Base-by-base conservation (phyloP, 2,113 vertebrate species). In the Pelmatolapia mariae region DNA sequence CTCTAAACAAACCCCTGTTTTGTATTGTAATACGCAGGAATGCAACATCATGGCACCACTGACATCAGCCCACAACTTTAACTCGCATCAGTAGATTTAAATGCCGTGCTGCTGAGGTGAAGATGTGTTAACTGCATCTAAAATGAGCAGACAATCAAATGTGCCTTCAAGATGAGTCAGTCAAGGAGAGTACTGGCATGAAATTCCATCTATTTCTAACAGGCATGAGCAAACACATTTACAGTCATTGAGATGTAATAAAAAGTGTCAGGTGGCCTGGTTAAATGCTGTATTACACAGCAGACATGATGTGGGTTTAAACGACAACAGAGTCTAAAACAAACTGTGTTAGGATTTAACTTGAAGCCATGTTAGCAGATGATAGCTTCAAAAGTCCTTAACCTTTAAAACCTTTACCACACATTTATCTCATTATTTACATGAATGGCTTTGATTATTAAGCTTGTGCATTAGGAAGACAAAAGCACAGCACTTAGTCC, bases 1-100 rank as follows among this genome's bases (percentile, higher is more conserved):
- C 71, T 22, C 59, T 31, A 36, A 90, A 94, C 86, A 93, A 92
- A 92, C 4, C 22, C 13, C 59, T 40, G 68, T 83, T 92, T 93
- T 95, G 91, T 95, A 31, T 40, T 88, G 22, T 61, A 81, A 86
- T 52, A 38, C 4, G 29, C 87, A 50, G 61, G 10, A 83, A 76
- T 66, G 85, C 61, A 78, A 38, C 85, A 50, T 79, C 66, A 50
- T 54, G 40, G 24, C 71, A 71, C 76, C 82, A 83, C 82, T 85
- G 91, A 89, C 87, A 83, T 93, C 89, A 89, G 50, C 61, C 24
- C 40, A 43, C 76, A 84, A 90, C 71, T 59, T 54, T 10, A 43
- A 56, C 31, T 53, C 40, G 24, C 54, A 87, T 89, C 85, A 93
- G 61, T 59, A 84, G 87, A 86, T 84, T 45, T 76, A 19, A 61